phyloP scores from a whole-genome alignment of 2,888 invertebrate genomes.

The Nysson spinosus region DNA sequence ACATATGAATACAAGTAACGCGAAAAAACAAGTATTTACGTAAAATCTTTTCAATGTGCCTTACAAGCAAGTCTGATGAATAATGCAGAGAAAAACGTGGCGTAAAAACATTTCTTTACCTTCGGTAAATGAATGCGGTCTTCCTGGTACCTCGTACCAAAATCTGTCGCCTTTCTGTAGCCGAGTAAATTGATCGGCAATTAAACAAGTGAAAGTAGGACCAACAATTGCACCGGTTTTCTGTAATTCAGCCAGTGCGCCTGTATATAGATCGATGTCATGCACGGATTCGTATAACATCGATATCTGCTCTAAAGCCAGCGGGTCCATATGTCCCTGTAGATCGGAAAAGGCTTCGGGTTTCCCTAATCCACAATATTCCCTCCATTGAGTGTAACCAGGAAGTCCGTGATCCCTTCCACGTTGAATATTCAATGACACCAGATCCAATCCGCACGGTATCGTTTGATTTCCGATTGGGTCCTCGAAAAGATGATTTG shows the following conservation, averaged over 20 bases:
- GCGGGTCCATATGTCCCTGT: conserved; percentile 81
- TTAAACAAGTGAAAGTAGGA: conserved; percentile 89
- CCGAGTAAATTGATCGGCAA: conserved; percentile 90
- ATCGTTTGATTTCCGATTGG: conserved; percentile 70
- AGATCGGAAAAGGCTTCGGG: conserved; percentile 84
- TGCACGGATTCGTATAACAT: conserved; percentile 86
- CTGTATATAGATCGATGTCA: conserved; percentile 93
- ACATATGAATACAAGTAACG: no score
- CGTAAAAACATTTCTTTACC: conserved; percentile 80
- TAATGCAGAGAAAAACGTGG: no score
- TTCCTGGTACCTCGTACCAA: conserved; percentile 90
- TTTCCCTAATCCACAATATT: conserved; percentile 84
- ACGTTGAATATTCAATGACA: conserved; percentile 92
- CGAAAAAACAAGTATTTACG: no score
- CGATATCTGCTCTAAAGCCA: conserved; percentile 82
- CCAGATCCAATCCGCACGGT: conserved; percentile 88
- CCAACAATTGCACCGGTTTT: conserved; percentile 86
- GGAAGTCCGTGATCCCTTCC: conserved; percentile 93
- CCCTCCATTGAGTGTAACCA: conserved; percentile 86
- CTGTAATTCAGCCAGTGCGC: conserved; percentile 89
- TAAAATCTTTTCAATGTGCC: no score
- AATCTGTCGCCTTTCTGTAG: conserved; percentile 90
- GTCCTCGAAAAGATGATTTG: conserved; percentile 82
- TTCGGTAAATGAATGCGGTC: conserved; percentile 83
- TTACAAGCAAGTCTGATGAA: neutral